Base-by-base conservation (phyloP, 2,113 vertebrate species). In the Sclerurus mexicanus region DNA sequence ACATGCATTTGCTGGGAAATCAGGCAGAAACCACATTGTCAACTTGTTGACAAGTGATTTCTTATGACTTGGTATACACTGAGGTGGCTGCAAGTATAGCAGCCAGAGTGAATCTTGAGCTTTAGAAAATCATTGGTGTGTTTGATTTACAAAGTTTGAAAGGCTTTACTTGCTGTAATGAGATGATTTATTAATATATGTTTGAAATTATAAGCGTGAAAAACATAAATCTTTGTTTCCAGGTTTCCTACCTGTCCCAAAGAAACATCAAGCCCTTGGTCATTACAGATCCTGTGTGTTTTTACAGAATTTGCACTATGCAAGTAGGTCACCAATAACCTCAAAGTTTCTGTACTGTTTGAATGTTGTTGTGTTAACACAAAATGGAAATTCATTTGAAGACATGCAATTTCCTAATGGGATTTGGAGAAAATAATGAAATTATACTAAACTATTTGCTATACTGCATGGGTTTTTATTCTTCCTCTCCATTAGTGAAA, bases 401-500 rank as follows among this genome's bases (percentile, higher is more conserved):
- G 47, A 94, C 84, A 81, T 4, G 37, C 12, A 67, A 88, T 96
- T 96, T 96, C n/a, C 66, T 85, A 49, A 96, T 77, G 79, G 28
- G 22, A 13, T 35, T 89, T 85, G 39, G 75, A 72, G 62, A 72
- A 96, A 96, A 95, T 88, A 6, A 85, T 33, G 42, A 80, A 96
- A 93, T 85, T 90, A 40, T 31, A 72, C 24, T 42, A 27, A 81
- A 50, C 18, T 86, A 63, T 81, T 64, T 50, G 64, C 85, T 75
- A 24, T 77, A 55, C 47, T 72, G 31, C 35, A 76, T 66, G n/a
- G 6, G 52, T 95, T 91, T 86, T 75, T 22, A 44, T 84, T 42
- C 55, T 93, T 50, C 44, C 47, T 89, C 21, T 97, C 88, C 78
- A 68, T 96, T 97, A 97, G 74, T 79, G 88, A 96, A 96, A 94